phyloP scores from a whole-genome alignment of 2,113 vertebrate genomes.

The Sander lucioperca region DNA sequence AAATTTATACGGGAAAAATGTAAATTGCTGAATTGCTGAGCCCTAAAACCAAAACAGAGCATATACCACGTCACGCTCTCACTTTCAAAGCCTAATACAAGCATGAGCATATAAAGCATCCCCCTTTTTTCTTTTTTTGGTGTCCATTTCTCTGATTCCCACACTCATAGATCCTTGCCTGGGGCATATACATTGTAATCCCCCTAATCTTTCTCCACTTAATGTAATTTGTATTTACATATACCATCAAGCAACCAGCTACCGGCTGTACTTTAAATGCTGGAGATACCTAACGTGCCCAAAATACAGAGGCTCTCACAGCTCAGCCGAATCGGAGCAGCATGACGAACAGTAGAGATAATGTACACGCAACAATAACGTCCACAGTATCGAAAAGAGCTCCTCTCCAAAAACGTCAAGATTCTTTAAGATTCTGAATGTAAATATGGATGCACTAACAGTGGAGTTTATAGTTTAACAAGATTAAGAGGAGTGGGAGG shows the following conservation, averaged over 20 bases:
- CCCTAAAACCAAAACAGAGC: constrained; percentile 22
- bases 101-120: constrained; percentile 15
- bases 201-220: constrained; percentile 55
- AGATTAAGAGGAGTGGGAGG: constrained; percentile 1
- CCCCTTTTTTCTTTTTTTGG: constrained; percentile 8
- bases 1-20: constrained; percentile 33
- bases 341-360: constrained; percentile 9
- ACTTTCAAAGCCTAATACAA: constrained; percentile 14
- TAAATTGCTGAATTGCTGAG: constrained; percentile 20
- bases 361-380: neutral
- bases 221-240: constrained; percentile 63
- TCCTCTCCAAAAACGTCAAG: neutral
- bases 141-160: constrained; percentile 31
- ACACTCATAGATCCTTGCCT: constrained; percentile 45
- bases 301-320: neutral
- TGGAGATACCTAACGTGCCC: constrained; percentile 4
- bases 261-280: constrained; percentile 25
- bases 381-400: neutral
- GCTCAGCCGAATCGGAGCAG: constrained; percentile 14
- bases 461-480: constrained; percentile 14
- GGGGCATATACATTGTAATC: constrained; percentile 58
- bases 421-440: neutral
- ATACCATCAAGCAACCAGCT: constrained; percentile 34
- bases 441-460: neutral
- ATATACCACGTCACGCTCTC: constrained; percentile 13